These are phyloP conservation scores for Xenopus petersii DNA, from an alignment of 2,797 vertebrate species.

Conservation along the genomic window DNA sequence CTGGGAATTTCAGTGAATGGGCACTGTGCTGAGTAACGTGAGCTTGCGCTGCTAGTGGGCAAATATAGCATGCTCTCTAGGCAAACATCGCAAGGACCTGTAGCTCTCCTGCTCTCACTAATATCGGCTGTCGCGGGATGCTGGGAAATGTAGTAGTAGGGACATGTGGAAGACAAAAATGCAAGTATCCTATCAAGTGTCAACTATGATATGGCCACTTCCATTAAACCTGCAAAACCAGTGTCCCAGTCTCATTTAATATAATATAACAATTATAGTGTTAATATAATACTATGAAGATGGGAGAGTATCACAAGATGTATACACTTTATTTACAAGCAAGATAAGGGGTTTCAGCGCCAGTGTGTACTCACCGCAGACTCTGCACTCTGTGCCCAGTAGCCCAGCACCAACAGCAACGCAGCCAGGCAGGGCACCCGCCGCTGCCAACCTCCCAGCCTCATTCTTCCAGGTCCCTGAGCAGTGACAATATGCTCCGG, in stretches of 20 bases:
- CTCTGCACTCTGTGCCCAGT: slow-evolving; percentile 56
- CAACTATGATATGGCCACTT: no score
- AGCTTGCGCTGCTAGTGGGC: neutral
- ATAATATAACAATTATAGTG: no score
- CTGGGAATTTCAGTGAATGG: slow-evolving; percentile 14
- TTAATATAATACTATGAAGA: neutral
- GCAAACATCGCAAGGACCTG: neutral
- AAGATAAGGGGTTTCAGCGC: neutral
- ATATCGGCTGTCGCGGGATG: no score
- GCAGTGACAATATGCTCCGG: neutral
- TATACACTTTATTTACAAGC: neutral
- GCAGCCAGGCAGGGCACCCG: slow-evolving; percentile 30
- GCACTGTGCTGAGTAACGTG: slow-evolving; percentile 10
- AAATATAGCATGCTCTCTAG: neutral
- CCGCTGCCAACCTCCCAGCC: slow-evolving; percentile 43
- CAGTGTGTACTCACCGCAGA: slow-evolving; percentile 64
- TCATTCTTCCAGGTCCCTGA: slow-evolving; percentile 52
- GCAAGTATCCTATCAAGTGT: no score
- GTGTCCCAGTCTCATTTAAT: no score
- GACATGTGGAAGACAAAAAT: no score
- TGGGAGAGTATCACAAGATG: neutral
- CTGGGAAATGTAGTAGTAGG: no score
- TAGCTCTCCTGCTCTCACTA: no score
- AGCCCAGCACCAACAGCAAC: slow-evolving; percentile 55
- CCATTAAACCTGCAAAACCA: no score